Conservation (phyloP, 1,140 invertebrate genomes). For the Tenebrio molitor region DNA sequence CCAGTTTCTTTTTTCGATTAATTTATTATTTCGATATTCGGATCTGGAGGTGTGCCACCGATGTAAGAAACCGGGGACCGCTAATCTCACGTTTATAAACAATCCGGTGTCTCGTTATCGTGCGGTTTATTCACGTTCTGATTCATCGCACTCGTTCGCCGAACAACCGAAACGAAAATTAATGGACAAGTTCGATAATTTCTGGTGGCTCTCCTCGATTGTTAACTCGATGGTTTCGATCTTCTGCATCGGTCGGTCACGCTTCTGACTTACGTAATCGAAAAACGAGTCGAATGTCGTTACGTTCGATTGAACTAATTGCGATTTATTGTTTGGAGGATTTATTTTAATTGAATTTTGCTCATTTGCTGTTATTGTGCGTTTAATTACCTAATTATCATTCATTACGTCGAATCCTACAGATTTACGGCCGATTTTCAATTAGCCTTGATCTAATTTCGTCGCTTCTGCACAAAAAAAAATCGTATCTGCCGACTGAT, state of each 20-base stretch:
- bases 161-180: background rate
- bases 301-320: constrained; percentile 53
- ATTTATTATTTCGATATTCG: constrained; percentile 23
- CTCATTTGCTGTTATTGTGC: constrained; percentile 49
- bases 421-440: constrained; percentile 19
- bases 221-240: constrained; percentile 16
- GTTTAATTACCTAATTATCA: constrained; percentile 52
- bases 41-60: background rate
- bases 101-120: too few species aligned
- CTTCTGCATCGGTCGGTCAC: constrained; percentile 20
- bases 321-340: constrained; percentile 52
- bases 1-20: constrained; percentile 37
- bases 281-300: constrained; percentile 41
- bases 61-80: background rate
- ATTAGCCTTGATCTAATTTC: constrained; percentile 42
- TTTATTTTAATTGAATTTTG: constrained; percentile 55
- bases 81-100: too few species aligned
- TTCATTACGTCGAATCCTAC: constrained; percentile 43
- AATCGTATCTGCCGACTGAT: background rate
- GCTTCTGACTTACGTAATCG: constrained; percentile 42
- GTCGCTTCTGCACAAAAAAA: background rate
- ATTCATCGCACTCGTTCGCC: too few species aligned
- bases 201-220: background rate
- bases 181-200: background rate
- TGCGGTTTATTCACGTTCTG: too few species aligned